Evolutionary conservation across 2,888 invertebrate species (phyloP).

Genomic region (Rapana venosa): DNA sequence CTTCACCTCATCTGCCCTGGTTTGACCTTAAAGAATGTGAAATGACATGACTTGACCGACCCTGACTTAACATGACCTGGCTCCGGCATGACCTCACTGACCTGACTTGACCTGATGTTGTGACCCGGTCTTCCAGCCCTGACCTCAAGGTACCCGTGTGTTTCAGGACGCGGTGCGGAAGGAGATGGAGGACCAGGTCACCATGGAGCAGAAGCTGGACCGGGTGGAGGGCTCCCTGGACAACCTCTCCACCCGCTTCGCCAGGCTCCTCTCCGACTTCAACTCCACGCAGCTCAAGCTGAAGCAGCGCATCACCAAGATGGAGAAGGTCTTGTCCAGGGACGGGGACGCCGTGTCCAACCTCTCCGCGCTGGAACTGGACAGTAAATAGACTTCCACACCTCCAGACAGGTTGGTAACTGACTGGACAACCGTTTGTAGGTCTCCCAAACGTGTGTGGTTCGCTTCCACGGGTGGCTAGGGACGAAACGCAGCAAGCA

Average conservation of each 20-base stretch:
- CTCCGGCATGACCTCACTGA: too few species aligned
- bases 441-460: too few species aligned
- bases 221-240: constrained; percentile 87
- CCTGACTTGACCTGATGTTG: too few species aligned
- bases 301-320: constrained; percentile 85
- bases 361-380: constrained; percentile 54
- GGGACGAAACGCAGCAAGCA: too few species aligned
- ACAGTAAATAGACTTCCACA: constrained; percentile 11
- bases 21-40: too few species aligned
- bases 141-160: not conserved
- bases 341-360: constrained; percentile 67
- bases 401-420: too few species aligned
- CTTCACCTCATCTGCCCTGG: too few species aligned
- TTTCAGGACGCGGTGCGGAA: constrained; percentile 63
- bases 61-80: too few species aligned
- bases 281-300: constrained; percentile 90
- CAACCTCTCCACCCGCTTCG: constrained; percentile 88
- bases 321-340: constrained; percentile 73
- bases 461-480: too few species aligned
- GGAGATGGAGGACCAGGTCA: constrained; percentile 79
- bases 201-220: constrained; percentile 88
- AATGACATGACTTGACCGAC: too few species aligned
- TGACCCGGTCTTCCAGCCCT: too few species aligned
- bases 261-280: constrained; percentile 89
- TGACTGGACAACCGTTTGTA: too few species aligned